Evolutionary conservation across 2,113 vertebrate genomes (phyloP), one percentile per base, ranked within the genome.

Genomic region (Entelurus aequoreus): DNA sequence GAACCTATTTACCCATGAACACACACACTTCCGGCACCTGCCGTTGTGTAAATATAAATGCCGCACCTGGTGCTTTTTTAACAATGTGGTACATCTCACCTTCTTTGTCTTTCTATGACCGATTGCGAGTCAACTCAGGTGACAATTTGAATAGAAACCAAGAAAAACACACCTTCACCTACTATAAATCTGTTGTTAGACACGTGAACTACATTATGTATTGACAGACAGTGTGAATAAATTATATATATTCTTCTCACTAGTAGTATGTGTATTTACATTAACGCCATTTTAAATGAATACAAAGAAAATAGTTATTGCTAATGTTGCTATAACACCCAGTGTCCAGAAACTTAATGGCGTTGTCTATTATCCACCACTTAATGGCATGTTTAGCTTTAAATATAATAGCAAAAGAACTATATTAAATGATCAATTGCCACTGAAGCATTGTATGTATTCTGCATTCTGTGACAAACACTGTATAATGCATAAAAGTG

Each of bases 1-100:
- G 88, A 88, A 55, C 90, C 90, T 0, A 19, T 67, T 13, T 63
- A 78, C 4, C 46, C 73, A 5, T 65, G 71, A 79, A 19, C 58
- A 7, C 46, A 21, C 5, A 11, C 48, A 12, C 36, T 1, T 48
- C 57, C 38, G 40, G 28, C 46, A 57, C 47, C 37, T 52, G 57
- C 60, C 66, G 73, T 57, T 63, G 37, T 51, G 11, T 54, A 64
- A 44, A 60, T 11, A 8, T 1, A 12, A 37, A 63, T 53, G 46
- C 44, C 12, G 10, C 11, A 48, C 14, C 8, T 48, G 8, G 7
- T 40, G 62, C 3, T 54, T 13, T 13, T 40, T 16, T 47, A 35
- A 7, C 5, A 14, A 38, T 55, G 9, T 21, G 12, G 5, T 38
- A 15, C 5, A 5, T 13, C 6, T 35, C 16, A 6, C 14, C 14